phyloP scores from a whole-genome alignment of 2,113 vertebrate species.

The Cyphomyrus plagiostoma region DNA sequence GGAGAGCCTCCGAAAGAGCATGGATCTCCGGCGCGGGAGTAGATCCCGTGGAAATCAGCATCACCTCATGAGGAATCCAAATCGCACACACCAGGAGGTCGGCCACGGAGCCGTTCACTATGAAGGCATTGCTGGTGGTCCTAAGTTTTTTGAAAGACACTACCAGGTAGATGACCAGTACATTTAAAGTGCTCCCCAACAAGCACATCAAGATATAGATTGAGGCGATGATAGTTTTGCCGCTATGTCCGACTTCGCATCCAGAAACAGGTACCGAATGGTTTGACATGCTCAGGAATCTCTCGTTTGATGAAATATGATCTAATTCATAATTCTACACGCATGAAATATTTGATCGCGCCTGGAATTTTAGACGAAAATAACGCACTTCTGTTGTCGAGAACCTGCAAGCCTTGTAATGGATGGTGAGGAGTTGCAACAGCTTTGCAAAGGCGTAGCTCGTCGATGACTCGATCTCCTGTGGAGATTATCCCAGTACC shows the following conservation, averaged over 20 bases:
- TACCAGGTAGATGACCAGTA: constrained; percentile 76
- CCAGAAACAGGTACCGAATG: constrained; percentile 49
- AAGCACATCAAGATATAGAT: constrained; percentile 70
- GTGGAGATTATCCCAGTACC: not conserved
- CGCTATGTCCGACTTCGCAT: constrained; percentile 61
- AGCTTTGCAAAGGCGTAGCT: constrained; percentile 11
- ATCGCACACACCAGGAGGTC: constrained; percentile 77
- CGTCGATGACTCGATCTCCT: constrained; percentile 8
- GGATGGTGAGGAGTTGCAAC: not conserved
- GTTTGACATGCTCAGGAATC: constrained; percentile 31
- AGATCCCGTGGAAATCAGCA: constrained; percentile 55
- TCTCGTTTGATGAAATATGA: not conserved
- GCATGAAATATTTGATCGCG: not conserved
- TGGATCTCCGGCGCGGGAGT: constrained; percentile 48
- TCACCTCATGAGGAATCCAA: constrained; percentile 81
- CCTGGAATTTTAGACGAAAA: not conserved
- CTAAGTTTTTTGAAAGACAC: constrained; percentile 77
- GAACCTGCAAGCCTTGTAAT: not conserved
- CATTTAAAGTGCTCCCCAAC: constrained; percentile 72
- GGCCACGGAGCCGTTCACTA: constrained; percentile 74
- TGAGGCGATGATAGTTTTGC: constrained; percentile 64
- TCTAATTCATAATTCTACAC: not conserved
- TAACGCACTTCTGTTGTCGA: not conserved
- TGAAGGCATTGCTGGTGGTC: constrained; percentile 80
- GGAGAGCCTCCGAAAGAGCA: constrained; percentile 64